These are phyloP conservation scores for Anguilla obscura DNA, from an alignment of 2,797 vertebrate genomes.

Conservation along the genomic window DNA sequence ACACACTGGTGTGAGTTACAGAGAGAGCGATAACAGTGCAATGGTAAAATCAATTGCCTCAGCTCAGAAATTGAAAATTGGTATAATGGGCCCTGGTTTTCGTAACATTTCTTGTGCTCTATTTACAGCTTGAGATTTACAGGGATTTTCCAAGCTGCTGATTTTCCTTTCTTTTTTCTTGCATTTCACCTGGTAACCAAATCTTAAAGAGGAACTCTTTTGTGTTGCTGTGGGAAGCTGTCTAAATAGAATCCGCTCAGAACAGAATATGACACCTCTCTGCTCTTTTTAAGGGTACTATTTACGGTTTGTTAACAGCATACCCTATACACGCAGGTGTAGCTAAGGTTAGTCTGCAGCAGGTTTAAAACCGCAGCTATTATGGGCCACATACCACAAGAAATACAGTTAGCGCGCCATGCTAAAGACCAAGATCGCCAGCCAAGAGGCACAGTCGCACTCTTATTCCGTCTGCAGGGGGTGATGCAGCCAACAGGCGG, in stretches of 20 bases:
- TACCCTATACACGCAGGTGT: neutral
- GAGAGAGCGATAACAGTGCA: neutral
- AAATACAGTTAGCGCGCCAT: neutral
- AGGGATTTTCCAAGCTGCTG: neutral
- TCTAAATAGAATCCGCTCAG: neutral
- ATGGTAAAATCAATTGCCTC: slow-evolving; percentile 5
- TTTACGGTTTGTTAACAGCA: neutral
- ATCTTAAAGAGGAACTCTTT: neutral
- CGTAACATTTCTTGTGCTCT: neutral
- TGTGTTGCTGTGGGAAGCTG: neutral
- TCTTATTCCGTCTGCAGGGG: neutral
- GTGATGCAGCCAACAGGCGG: neutral
- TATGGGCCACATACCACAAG: neutral
- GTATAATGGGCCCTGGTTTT: neutral
- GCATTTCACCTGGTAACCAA: neutral
- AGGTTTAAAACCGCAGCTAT: neutral
- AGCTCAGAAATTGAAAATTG: neutral
- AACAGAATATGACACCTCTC: neutral
- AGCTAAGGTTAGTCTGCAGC: neutral
- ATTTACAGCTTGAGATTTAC: neutral
- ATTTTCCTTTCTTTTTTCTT: neutral
- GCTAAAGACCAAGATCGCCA: neutral
- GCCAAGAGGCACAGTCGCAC: neutral
- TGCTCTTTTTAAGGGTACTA: neutral
- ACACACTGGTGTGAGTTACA: neutral